phyloP scores from a whole-genome alignment of 2,888 invertebrate species.

The Caenorhabditis wallacei region DNA sequence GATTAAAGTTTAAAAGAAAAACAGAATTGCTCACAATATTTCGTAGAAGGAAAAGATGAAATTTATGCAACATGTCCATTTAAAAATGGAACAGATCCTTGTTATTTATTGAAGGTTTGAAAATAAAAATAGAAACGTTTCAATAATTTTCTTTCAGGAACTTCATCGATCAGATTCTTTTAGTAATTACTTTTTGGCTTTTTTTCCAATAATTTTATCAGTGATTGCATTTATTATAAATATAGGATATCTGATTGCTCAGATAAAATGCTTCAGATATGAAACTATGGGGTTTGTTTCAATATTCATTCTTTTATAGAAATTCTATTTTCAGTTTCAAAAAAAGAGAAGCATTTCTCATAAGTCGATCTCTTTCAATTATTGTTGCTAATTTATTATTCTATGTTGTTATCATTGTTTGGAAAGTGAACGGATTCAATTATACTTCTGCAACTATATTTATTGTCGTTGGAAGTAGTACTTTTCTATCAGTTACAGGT shows the following conservation, averaged over 20 bases:
- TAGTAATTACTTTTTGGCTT: constrained; percentile 78
- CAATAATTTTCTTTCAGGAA: constrained; percentile 65
- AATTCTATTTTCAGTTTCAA: constrained; percentile 71
- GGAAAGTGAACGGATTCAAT: constrained; percentile 78
- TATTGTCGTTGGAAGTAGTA: constrained; percentile 75
- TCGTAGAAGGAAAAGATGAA: constrained; percentile 58
- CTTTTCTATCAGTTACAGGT: constrained; percentile 77
- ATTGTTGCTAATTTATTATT: constrained; percentile 78
- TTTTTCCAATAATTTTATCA: constrained; percentile 79
- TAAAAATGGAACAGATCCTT: constrained; percentile 57
- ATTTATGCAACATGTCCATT: constrained; percentile 67
- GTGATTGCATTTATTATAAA: constrained; percentile 77
- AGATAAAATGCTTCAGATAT: constrained; percentile 62
- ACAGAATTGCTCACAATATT: constrained; percentile 63
- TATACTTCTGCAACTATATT: constrained; percentile 79
- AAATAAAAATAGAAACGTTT: not conserved
- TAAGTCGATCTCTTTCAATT: constrained; percentile 76
- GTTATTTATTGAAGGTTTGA: constrained; percentile 37
- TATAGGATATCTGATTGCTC: constrained; percentile 73
- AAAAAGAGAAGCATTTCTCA: constrained; percentile 77
- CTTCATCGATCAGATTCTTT: constrained; percentile 81
- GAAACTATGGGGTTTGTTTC: constrained; percentile 64
- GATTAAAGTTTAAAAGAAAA: not conserved
- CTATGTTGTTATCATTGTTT: constrained; percentile 78
- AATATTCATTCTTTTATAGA: not conserved